Evolutionary conservation across 2,888 invertebrate species (phyloP), one percentile per base, ranked within the genome.

Genomic region (Resseliella maxima): DNA sequence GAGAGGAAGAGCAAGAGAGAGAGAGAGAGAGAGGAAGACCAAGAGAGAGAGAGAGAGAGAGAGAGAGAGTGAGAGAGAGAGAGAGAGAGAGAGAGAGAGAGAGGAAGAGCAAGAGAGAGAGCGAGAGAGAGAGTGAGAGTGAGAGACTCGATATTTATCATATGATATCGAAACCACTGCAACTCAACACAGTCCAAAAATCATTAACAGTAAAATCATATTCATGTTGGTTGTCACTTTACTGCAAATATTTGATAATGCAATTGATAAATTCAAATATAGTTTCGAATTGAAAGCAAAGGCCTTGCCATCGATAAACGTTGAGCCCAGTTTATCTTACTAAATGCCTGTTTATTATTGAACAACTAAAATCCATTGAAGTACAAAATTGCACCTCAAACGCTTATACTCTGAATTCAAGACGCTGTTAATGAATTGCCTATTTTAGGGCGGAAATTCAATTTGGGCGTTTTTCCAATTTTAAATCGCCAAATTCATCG

Each of bases 211-310:
- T 72, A 72, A 72, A 72, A 72, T 18, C 72, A 72, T 72, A 72
- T 72, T 72, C 72, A 72, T 72, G 72, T 72, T 72, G 72, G 72
- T 31, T 72, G 72, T 72, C 72, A 72, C 72, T 72, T 72, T 35
- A 72, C 18, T 35, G 72, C 72, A 72, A 72, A 72, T 72, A 72
- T 72, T 72, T 72, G 72, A 72, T 72, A 72, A 72, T 72, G 31
- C 27, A 72, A 72, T 72, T 72, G 72, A 72, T 72, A 72, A 72
- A 72, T 72, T 35, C 72, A 72, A 72, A 72, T 72, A 31, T 72
- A 72, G 35, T 35, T 31, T 35, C 12, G 59, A 24, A 59, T 27
- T 12, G 27, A 59, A 24, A 27, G 50, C n/a, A 8, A 21, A 10
- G 59, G 59, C 59, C 27, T 50, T 50, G 59, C 59, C 18, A 50